These are phyloP conservation scores for Metalampra italica DNA, from an alignment of 2,888 invertebrate species.

Conservation along the genomic window DNA sequence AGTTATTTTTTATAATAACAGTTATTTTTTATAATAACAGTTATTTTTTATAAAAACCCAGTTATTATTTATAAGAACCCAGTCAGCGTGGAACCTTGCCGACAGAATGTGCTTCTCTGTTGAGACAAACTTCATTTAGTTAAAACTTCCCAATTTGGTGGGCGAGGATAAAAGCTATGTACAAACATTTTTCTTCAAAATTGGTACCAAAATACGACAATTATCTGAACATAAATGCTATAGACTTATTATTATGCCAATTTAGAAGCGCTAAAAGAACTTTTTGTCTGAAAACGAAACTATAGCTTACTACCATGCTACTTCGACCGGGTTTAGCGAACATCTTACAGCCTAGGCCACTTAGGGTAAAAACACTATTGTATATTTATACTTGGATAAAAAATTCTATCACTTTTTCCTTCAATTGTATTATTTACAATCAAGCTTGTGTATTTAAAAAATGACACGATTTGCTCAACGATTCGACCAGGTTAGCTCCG, in stretches of 20 bases:
- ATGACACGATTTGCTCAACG: not conserved
- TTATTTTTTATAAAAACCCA: no score
- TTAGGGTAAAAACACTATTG: not conserved
- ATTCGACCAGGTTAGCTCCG: no score
- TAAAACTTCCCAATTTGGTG: conserved; percentile 18
- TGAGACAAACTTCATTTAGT: not conserved
- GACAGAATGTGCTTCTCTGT: not conserved
- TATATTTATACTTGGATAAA: not conserved
- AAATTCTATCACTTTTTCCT: not conserved
- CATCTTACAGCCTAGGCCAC: not conserved
- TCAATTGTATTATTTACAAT: not conserved
- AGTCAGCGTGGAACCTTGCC: not conserved
- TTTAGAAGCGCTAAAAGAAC: conserved; percentile 53
- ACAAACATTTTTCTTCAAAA: conserved; percentile 29
- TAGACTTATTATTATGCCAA: conserved; percentile 48
- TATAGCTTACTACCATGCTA: conserved; percentile 47
- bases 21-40: no score
- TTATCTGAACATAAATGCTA: conserved; percentile 34
- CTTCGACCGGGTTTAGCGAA: conserved; percentile 43
- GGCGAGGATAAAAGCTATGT: conserved; percentile 41
- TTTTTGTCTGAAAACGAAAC: conserved; percentile 41
- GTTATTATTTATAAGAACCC: no score
- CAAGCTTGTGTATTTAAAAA: not conserved
- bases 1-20: no score
- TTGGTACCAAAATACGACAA: conserved; percentile 33